A percentile compares a stretch with the other conserved stretches of the same genome.
Evolutionary conservation across 1,140 invertebrate genomes (phyloP).

Genomic region (Chrysopa pallens): DNA sequence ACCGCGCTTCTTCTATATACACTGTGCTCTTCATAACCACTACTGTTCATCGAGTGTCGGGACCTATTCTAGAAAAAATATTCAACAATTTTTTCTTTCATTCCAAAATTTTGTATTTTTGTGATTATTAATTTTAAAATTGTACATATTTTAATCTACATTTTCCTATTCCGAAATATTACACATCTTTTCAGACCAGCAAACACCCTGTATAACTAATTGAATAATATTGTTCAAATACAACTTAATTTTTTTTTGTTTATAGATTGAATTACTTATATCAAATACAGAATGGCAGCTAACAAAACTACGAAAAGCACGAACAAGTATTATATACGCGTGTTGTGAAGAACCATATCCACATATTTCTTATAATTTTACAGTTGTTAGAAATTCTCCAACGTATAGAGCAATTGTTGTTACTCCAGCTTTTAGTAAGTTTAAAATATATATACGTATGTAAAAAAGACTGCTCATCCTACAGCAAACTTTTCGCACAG

Average conservation of each 20-base stretch:
- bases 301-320: slow-evolving; percentile 19
- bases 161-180: too few relatives aligned
- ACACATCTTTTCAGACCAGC: too few relatives aligned
- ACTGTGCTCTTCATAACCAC: too few relatives aligned
- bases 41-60: too few relatives aligned
- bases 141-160: too few relatives aligned
- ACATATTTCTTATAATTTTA: slow-evolving; percentile 29
- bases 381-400: slow-evolving; percentile 33
- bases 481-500: too few relatives aligned
- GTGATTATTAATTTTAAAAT: too few relatives aligned
- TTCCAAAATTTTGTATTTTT: too few relatives aligned
- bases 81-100: too few relatives aligned
- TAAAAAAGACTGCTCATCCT: too few relatives aligned
- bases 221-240: slow-evolving; percentile 2
- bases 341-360: slow-evolving; percentile 37
- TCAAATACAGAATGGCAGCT: slow-evolving; percentile 39
- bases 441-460: slow-evolving; percentile 1
- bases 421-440: slow-evolving; percentile 37
- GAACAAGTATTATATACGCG: slow-evolving; percentile 24
- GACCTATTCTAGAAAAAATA: too few relatives aligned
- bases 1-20: too few relatives aligned
- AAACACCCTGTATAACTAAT: background rate
- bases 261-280: slow-evolving; percentile 15
- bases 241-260: slow-evolving; percentile 5
- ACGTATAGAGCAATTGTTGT: slow-evolving; percentile 39